A percentile compares a stretch with the other conserved stretches of the same genome.
Evolutionary conservation across 2,797 vertebrate genomes (phyloP).

Genomic region (Microhierax caerulescens): DNA sequence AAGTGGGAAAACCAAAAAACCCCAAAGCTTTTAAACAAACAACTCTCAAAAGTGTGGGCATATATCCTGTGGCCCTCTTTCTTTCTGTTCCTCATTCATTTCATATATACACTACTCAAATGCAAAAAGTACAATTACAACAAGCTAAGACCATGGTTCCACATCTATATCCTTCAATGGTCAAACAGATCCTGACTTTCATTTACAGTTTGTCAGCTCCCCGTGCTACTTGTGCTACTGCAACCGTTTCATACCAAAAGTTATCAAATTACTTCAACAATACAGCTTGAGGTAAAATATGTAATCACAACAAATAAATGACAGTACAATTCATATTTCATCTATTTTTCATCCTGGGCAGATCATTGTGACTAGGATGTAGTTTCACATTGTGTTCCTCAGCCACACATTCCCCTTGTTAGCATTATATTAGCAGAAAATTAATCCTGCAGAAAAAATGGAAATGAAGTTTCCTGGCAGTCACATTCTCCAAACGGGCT

Average conservation of each 20-base stretch:
- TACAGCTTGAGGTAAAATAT: background rate
- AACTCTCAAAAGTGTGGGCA: background rate
- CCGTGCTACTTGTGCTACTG: background rate
- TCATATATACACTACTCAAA: background rate
- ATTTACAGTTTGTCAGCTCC: background rate
- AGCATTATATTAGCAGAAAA: background rate
- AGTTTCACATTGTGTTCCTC: background rate
- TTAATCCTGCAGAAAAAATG: background rate
- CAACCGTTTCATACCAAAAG: background rate
- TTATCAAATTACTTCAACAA: background rate
- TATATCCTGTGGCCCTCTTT: background rate
- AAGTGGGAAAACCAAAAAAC: background rate
- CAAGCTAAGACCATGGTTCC: background rate
- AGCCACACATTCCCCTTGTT: background rate
- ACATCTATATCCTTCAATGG: accelerated
- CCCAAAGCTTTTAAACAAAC: background rate
- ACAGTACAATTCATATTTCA: background rate
- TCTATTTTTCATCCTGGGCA: background rate
- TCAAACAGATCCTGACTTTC: background rate
- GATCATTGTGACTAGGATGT: background rate
- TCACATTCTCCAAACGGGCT: accelerated
- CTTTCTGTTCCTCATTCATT: background rate
- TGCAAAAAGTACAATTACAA: background rate
- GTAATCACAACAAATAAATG: background rate
- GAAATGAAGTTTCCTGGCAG: background rate